Percentiles rank a stretch among this genome's conserved stretches.
Conservation (phyloP, 2,888 invertebrate genomes). For the Cryptocheilus praepositus region DNA sequence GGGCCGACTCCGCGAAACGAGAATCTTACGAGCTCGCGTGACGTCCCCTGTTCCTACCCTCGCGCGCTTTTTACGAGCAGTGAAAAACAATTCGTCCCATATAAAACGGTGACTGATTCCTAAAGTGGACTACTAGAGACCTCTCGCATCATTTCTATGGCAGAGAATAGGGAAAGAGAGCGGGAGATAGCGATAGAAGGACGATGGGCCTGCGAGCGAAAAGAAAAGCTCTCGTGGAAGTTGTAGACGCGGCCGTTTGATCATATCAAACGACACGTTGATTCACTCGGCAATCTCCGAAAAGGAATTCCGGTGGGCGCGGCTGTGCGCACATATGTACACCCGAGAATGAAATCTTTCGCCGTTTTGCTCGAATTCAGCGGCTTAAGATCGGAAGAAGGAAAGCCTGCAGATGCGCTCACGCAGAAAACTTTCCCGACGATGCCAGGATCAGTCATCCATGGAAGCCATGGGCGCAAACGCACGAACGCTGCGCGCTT, state of each 20-base stretch:
- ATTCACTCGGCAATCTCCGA: slow-evolving; percentile 21
- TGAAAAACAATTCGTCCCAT: slow-evolving; percentile 52
- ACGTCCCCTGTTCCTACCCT: slow-evolving; percentile 7
- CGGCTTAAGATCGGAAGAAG: background rate
- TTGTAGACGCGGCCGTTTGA: slow-evolving; percentile 14
- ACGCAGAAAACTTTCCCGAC: slow-evolving; percentile 14
- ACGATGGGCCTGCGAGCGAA: background rate
- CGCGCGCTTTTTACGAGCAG: slow-evolving; percentile 41
- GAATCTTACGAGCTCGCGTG: slow-evolving; percentile 39
- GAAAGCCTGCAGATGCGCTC: slow-evolving; percentile 1
- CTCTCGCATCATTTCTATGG: background rate
- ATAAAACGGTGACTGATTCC: slow-evolving; percentile 38
- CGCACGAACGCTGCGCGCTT: slow-evolving; percentile 3
- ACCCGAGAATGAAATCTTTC: too few relatives aligned
- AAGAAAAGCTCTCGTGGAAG: background rate
- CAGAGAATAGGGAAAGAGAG: background rate
- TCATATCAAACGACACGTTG: slow-evolving; percentile 26
- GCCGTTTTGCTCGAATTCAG: too few relatives aligned
- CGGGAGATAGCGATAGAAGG: background rate
- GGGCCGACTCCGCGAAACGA: slow-evolving; percentile 35
- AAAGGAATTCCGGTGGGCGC: background rate
- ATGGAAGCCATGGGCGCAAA: slow-evolving; percentile 18
- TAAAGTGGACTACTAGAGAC: slow-evolving; percentile 21
- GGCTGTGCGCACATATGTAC: background rate
- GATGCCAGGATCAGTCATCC: slow-evolving; percentile 20